phyloP scores from a whole-genome alignment of 2,113 vertebrate species.

The Cololabis saira region DNA sequence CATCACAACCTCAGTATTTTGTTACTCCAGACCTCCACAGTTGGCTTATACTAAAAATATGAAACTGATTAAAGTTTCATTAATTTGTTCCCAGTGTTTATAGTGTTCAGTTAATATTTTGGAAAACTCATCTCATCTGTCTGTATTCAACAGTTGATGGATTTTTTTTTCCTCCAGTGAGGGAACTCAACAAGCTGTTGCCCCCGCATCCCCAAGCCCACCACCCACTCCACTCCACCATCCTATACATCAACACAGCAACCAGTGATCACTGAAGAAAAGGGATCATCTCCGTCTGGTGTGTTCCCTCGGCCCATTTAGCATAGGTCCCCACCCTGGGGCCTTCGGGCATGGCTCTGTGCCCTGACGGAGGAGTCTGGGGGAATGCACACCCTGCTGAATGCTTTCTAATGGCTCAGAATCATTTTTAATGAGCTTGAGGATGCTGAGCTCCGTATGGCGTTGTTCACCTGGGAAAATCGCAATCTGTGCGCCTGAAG shows the following conservation, averaged over 20 bases:
- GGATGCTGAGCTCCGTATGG: slow-evolving; percentile 66
- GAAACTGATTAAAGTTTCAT: background rate
- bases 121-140: background rate
- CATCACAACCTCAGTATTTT: slow-evolving; percentile 20
- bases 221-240: slow-evolving; percentile 6
- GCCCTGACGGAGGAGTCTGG: slow-evolving; percentile 69
- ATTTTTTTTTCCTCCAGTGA: slow-evolving; percentile 51
- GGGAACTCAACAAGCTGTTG: slow-evolving; percentile 77
- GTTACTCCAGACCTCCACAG: background rate
- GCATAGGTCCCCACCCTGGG: slow-evolving; percentile 75
- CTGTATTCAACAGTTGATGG: slow-evolving; percentile 59
- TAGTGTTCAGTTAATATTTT: background rate
- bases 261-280: slow-evolving; percentile 63
- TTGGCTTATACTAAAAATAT: background rate
- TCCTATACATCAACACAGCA: slow-evolving; percentile 58
- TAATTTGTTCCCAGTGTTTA: too few species aligned
- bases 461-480: slow-evolving; percentile 80
- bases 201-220: slow-evolving; percentile 10
- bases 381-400: slow-evolving; percentile 72
- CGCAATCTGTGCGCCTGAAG: slow-evolving; percentile 71
- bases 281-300: slow-evolving; percentile 74
- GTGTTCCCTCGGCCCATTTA: slow-evolving; percentile 74
- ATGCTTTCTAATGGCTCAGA: slow-evolving; percentile 70
- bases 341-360: slow-evolving; percentile 75
- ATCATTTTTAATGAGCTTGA: slow-evolving; percentile 68